Evolutionary conservation across 2,797 vertebrate species (phyloP), one percentile per base, ranked within the genome.

Genomic region (Zenarchopterus dispar): DNA sequence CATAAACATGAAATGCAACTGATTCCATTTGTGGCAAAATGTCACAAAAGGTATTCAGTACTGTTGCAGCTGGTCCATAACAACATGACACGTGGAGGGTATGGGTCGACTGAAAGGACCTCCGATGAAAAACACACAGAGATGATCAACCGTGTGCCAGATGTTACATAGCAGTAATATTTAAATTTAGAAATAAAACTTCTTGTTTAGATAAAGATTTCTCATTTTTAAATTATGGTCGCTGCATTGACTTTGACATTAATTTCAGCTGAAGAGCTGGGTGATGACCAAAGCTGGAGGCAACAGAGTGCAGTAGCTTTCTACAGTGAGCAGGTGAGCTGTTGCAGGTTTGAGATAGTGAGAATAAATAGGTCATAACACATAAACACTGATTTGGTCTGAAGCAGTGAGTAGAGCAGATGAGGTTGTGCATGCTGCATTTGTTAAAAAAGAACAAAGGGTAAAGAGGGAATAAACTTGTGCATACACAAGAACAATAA

Each of bases 341-440:
- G 59, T 81, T 74, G 70, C 47, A 17, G 73, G 64, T 67, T 68
- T 80, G 72, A 81, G 61, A 66, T 58, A 67, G 2, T 22, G 51
- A 57, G 64, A 80, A 63, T 80, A 81, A 86, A 88, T 57, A 75
- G 88, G 81, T 80, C 81, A 80, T 57, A 66, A 67, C 83, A 83
- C 15, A n/a, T 53, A 75, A 81, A 83, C 77, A 81, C 78, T 82
- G 83, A 89, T 87, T 62, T 78, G 65, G 68, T 71, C 67, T 61
- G 81, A 85, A 70, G 72, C 75, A 49, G 67, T 53, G 43, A 63
- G 43, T 57, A 43, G 58, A 70, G 51, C 78, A 59, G 51, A 69
- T 8, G 33, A 26, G 56, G 55, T 61, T 80, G 54, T 58, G 46
- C 24, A 75, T 60, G 58, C 21, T 51, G 41, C 41, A 55, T 80